A percentile compares a stretch with the other conserved stretches of the same genome.
phyloP scores from a whole-genome alignment of 2,113 vertebrate genomes.

The Serinus canaria region DNA sequence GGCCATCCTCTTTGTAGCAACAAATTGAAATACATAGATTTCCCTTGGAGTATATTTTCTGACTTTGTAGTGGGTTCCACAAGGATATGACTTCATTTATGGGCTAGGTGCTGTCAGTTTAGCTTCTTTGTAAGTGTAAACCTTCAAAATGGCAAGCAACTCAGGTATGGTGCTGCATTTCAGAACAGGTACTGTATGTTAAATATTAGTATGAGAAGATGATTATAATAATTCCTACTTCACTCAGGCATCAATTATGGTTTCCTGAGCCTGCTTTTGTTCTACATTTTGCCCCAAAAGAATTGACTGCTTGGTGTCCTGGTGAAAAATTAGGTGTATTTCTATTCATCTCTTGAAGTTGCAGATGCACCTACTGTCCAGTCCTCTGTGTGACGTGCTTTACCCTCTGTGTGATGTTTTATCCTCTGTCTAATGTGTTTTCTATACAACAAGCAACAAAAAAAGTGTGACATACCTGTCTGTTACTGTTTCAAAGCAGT shows the following conservation, averaged over 20 bases:
- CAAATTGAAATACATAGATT: background rate
- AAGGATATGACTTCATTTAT: background rate
- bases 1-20: background rate
- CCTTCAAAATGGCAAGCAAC: background rate
- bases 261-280: background rate
- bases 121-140: constrained; percentile 26
- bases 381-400: background rate
- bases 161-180: background rate
- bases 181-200: background rate
- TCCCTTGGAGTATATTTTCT: background rate
- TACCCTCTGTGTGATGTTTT: background rate
- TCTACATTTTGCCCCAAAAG: background rate
- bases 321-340: background rate
- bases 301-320: background rate
- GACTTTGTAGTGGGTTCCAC: background rate
- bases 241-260: background rate
- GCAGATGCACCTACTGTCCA: background rate
- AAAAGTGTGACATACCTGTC: background rate
- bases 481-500: background rate
- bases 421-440: background rate
- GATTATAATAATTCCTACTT: background rate
- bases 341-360: background rate
- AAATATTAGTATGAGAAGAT: background rate
- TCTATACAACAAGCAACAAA: background rate
- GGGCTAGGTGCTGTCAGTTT: background rate